These are phyloP conservation scores for Plecturocebus donacophilus DNA, from an alignment of 2,113 vertebrate species.

Conservation along the genomic window DNA sequence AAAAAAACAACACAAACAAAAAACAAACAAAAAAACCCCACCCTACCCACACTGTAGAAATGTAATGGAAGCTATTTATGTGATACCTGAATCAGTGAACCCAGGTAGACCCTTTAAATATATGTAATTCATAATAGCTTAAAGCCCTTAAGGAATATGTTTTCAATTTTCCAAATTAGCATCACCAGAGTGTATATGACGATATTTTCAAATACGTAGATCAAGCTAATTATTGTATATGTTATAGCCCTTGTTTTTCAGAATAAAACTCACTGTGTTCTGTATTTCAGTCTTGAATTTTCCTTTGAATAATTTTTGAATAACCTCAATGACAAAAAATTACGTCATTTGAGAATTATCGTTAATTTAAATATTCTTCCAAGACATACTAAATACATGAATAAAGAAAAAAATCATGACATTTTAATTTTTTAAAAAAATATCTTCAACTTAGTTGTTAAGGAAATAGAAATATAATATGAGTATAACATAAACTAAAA, in stretches of 20 bases:
- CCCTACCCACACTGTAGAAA: not conserved
- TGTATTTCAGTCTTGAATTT: not conserved
- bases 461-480: not conserved
- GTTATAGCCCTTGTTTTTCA: not conserved
- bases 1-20: too few relatives aligned
- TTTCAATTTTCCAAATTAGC: slow-evolving; percentile 46
- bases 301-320: not conserved
- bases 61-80: not conserved
- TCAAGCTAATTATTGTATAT: not conserved
- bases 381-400: not conserved
- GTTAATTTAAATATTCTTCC: not conserved
- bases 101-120: not conserved
- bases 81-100: not conserved
- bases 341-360: not conserved
- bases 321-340: not conserved
- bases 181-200: not conserved
- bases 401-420: too few relatives aligned
- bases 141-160: slow-evolving; percentile 46
- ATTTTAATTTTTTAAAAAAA: not conserved
- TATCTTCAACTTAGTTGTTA: not conserved
- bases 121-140: not conserved
- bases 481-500: not conserved
- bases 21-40: too few relatives aligned
- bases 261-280: slow-evolving; percentile 7
- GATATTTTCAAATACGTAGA: slow-evolving; percentile 28